Evolutionary conservation across 2,888 invertebrate species (phyloP), one percentile per base, ranked within the genome.

Genomic region (Iphiclides podalirius): DNA sequence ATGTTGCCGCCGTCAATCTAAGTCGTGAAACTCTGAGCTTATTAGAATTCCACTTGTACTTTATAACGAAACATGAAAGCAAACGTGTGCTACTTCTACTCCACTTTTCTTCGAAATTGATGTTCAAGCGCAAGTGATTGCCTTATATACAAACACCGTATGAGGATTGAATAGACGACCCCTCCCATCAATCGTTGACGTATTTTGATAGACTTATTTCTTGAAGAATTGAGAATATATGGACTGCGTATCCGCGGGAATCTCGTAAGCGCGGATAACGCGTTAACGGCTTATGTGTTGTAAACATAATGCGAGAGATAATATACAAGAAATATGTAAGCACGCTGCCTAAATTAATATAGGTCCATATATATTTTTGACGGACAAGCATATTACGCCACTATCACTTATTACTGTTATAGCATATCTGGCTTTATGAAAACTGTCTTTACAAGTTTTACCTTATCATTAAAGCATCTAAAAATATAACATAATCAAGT

Each of bases 61-160:
- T 28, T 28, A 28, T 9, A 28, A 9, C 28, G 28, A 31, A 11
- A 11, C 31, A 31, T 4, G n/a, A 12, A 11, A 31, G 3, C 31
- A 31, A 31, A 31, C 11, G 11, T 11, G 31, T 31, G 4, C 11
- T 31, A 31, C 13, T 34, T 11, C 9, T 4, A 23, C 38, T 34
- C 20, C n/a, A 37, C 17, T 34, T 39, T 44, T 13, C 15, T 14
- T 13, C 38, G 34, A 43, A 43, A 50, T 36, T 45, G 45, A 50
- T 45, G 45, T 45, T 50, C 36, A 34, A 45, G 39, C 38, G 40
- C 36, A 23, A 41, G 36, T 35, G 35, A 45, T 50, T 44, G 44
- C 39, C 26, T 50, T 50, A 36, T 50, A 45, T 50, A 40, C 40
- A 50, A 50, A 45, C 45, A 45, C 35, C 39, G 40, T 45, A 31